Base-by-base conservation (phyloP, 2,888 invertebrate genomes). In the Megamerina dolium region DNA sequence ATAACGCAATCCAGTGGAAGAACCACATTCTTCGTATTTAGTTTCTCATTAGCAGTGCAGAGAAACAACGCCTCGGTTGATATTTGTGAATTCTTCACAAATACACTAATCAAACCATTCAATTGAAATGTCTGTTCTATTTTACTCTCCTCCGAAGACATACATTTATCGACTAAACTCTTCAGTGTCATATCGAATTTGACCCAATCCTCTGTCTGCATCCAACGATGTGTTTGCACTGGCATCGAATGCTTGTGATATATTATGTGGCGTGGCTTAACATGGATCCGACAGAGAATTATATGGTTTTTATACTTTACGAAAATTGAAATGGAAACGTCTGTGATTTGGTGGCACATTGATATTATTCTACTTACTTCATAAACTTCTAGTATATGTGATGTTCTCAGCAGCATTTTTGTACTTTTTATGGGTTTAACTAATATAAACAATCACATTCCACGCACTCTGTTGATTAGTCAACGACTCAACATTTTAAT, bases 181-280 rank as follows among this genome's bases (percentile, higher is more conserved):
- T 50, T 41, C 20, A 48, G 37, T 3, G 43, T 37, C 21, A 40
- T 32, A 37, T 51, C 46, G 12, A 53, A 33, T 29, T 41, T 45
- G 10, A 46, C 41, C 53, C 53, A 53, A 36, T 51, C 42, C 30
- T 51, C 49, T 4, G 47, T 41, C 17, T 51, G 49, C 31, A 53
- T 34, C 53, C 53, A 53, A 12, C 29, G 41, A 21, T 20, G 17
- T 19, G 29, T 21, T 20, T 9, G 35, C 8, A 4, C 1, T 16
- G 4, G 4, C n/a, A 39, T 13, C 4, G 19, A 16, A 35, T 29
- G 9, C 13, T 14, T 17, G 10, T n/a, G 21, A n/a, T 23, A n/a
- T n/a, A n/a, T 14, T 13, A 19, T 14, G 1, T 20, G 3, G 19
- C 41, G 29, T 3, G 32, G 19, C 9, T 20, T 17, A 13, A 33